Conservation (phyloP, 1,140 invertebrate species). For the Neoseiulus cucumeris region DNA sequence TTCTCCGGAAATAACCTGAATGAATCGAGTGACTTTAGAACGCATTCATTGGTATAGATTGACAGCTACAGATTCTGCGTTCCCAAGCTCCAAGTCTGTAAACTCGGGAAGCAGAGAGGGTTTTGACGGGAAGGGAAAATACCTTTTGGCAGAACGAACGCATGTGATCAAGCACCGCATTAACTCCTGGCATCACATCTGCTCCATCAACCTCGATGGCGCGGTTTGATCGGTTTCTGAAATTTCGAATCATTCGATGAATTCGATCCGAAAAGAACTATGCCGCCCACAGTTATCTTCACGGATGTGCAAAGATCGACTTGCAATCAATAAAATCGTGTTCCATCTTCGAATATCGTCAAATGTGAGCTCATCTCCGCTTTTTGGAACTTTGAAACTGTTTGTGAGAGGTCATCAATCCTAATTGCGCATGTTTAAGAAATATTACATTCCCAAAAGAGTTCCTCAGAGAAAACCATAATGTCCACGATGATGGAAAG, state of each 20-base stretch:
- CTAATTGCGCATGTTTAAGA: not conserved
- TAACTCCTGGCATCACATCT: constrained; percentile 85
- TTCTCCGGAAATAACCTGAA: constrained; percentile 39
- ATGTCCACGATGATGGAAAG: too few relatives aligned
- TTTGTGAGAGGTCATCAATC: not conserved
- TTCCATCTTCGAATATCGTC: too few relatives aligned
- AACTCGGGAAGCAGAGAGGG: too few relatives aligned
- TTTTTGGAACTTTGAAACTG: too few relatives aligned
- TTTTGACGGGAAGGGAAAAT: not conserved
- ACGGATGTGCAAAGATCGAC: too few relatives aligned
- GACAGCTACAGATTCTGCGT: too few relatives aligned
- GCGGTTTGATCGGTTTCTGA: constrained; percentile 53
- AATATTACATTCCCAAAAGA: not conserved
- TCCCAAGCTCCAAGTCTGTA: too few relatives aligned
- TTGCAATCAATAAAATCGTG: too few relatives aligned
- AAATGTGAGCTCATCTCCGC: too few relatives aligned
- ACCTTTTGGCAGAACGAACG: constrained; percentile 67
- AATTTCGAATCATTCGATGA: not conserved
- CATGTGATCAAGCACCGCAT: constrained; percentile 79
- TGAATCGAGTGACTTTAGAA: not conserved
- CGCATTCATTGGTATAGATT: not conserved
- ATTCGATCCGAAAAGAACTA: too few relatives aligned
- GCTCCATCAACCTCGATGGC: constrained; percentile 63
- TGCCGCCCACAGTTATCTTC: too few relatives aligned
- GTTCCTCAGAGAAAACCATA: too few relatives aligned